Evolutionary conservation across 2,113 vertebrate species (phyloP), one percentile per base, ranked within the genome.

Genomic region (Prionailurus bengalensis): DNA sequence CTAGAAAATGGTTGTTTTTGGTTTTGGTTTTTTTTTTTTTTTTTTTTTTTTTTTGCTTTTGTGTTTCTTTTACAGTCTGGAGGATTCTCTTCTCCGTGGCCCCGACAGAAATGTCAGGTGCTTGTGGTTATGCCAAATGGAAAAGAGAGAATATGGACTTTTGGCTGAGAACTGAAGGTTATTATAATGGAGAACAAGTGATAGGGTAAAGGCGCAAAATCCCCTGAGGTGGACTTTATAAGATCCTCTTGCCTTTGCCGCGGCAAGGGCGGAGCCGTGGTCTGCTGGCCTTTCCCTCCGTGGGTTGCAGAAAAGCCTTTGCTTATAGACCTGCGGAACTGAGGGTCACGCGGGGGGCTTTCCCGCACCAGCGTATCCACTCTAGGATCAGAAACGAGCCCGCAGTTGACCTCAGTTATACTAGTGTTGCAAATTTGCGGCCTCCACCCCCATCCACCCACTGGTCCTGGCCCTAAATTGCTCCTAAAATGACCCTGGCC

Each of bases 391-490:
- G 66, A 95, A 66, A 21, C n/a, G 42, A 92, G 65, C 58, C 76
- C 76, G 83, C 80, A 63, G 17, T 33, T 76, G 83, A 80, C 79
- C 76, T 96, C 93, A 53, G 89, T 42, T 96, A 68, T 2, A 63
- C 81, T 25, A 33, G 29, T 53, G 61, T 74, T 84, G 39, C 66
- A 7, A 42, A 79, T 87, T 97, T 98, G 85, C 91, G 5, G 4
- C 80, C 81, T 94, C 91, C 71, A 29, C 82, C 79, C 86, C 82
- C 36, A 86, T 76, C 90, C 84, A 29, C 96, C 95, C 92, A 95
- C 95, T 55, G 15, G 73, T 53, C 93, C 91, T 91, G 61, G 85
- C 66, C 55, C 68, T 51, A 92, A 42, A 91, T 85, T 88, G 31
- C 91, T 88, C 53, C 85, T 53, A 15, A 66, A 51, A 71, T 97